Evolutionary conservation across 2,113 vertebrate species (phyloP).

Genomic region (Heteronetta atricapilla): DNA sequence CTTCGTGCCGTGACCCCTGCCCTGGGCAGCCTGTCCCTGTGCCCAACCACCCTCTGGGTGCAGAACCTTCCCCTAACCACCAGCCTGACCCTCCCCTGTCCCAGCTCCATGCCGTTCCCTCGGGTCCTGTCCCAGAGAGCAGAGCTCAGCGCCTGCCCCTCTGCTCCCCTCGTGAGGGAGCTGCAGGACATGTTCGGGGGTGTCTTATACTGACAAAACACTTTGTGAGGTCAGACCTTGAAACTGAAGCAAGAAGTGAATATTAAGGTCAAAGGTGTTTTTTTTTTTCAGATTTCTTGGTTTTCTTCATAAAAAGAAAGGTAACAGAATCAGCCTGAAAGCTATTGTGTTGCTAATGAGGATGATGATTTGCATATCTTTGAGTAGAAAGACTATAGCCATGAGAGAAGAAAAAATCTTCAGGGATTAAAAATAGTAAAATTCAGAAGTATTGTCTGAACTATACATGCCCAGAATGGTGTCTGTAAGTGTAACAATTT

Average conservation of each 20-base stretch:
- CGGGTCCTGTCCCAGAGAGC: too few species aligned
- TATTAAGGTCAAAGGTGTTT: background rate
- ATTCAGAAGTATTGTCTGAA: background rate
- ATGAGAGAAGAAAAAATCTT: background rate
- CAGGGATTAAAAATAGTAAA: background rate
- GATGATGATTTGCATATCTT: background rate
- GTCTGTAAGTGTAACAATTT: background rate
- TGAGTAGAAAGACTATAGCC: background rate
- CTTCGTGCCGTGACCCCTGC: too few species aligned
- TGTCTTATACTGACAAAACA: background rate
- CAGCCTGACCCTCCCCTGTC: too few species aligned
- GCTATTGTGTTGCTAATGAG: background rate
- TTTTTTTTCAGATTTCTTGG: background rate
- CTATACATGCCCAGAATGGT: too few species aligned
- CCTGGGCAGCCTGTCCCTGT: too few species aligned
- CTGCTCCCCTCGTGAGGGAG: too few species aligned
- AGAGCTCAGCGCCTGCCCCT: too few species aligned
- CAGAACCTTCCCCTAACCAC: too few species aligned
- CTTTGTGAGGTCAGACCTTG: background rate
- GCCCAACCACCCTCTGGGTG: too few species aligned
- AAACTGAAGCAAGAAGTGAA: background rate
- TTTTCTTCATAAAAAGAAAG: background rate
- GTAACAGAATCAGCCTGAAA: background rate
- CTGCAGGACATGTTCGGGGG: background rate
- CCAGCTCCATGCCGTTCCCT: too few species aligned